These are phyloP conservation scores for Gadus macrocephalus DNA, from an alignment of 2,113 vertebrate species.

Conservation along the genomic window DNA sequence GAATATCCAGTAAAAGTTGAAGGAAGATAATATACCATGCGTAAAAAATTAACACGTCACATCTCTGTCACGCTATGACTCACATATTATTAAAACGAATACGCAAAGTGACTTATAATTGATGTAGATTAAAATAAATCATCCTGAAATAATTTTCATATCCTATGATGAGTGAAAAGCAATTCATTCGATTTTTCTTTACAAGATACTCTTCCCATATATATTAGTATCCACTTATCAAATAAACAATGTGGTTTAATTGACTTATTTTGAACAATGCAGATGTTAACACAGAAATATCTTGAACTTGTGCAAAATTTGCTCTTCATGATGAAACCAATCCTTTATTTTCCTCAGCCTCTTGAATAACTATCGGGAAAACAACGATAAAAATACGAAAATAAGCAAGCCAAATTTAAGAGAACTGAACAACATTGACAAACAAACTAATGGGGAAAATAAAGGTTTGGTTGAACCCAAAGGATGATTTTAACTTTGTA, in stretches of 20 bases:
- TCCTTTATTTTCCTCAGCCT: constrained; percentile 65
- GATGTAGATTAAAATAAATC: no score
- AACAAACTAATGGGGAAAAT: constrained; percentile 47
- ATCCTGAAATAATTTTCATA: constrained; percentile 18
- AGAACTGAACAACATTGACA: no score
- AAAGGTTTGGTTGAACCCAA: constrained; percentile 69
- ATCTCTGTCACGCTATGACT: no score
- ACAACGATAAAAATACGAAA: not conserved
- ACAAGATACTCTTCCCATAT: not conserved
- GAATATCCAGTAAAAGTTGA: no score
- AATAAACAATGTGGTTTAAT: not conserved
- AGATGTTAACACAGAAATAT: constrained; percentile 17
- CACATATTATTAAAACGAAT: no score
- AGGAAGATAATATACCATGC: no score
- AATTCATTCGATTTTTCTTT: constrained; percentile 11
- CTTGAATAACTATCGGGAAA: constrained; percentile 2
- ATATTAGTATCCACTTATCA: not conserved
- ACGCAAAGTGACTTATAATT: no score
- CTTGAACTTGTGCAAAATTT: constrained; percentile 18
- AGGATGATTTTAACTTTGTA: constrained; percentile 76
- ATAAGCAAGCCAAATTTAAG: no score
- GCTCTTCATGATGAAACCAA: constrained; percentile 56
- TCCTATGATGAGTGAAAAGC: constrained; percentile 62
- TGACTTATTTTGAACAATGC: constrained; percentile 9
- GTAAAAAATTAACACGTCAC: no score